These are phyloP conservation scores for Orchesella cincta DNA, from an alignment of 1,140 invertebrate species.

Conservation along the genomic window DNA sequence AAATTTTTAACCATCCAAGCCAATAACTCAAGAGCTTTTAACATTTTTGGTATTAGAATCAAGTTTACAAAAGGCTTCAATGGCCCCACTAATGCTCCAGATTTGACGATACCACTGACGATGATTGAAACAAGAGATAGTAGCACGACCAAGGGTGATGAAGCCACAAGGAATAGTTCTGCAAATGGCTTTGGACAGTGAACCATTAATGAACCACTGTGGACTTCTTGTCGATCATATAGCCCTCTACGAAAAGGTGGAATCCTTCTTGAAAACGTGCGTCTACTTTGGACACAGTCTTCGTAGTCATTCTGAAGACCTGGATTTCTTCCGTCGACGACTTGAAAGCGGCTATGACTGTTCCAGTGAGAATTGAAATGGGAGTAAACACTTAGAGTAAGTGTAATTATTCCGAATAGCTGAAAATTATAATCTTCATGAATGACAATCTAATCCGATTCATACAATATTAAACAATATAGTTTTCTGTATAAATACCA, in stretches of 20 bases:
- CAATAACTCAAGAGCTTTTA: not conserved
- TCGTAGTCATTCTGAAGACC: not conserved
- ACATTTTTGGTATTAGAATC: not conserved
- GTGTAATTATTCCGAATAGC: not conserved
- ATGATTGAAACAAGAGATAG: not conserved
- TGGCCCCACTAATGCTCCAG: not conserved
- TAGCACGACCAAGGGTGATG: not conserved
- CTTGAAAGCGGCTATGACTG: too few relatives aligned
- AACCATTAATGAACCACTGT: too few relatives aligned
- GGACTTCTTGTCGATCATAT: too few relatives aligned
- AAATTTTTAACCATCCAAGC: not conserved
- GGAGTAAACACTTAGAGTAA: not conserved
- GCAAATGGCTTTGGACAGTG: not conserved
- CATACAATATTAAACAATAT: too few relatives aligned
- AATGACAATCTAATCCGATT: not conserved
- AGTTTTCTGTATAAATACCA: too few relatives aligned
- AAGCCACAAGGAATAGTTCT: not conserved
- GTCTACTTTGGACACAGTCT: not conserved
- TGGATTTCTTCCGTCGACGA: too few relatives aligned
- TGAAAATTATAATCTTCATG: not conserved
- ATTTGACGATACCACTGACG: not conserved
- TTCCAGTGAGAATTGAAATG: slow-evolving; percentile 2
- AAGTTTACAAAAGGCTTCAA: not conserved
- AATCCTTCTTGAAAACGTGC: not conserved
- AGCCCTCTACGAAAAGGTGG: too few relatives aligned